Evolutionary conservation across 2,797 vertebrate genomes (phyloP).

Genomic region (Anas flavirostris): DNA sequence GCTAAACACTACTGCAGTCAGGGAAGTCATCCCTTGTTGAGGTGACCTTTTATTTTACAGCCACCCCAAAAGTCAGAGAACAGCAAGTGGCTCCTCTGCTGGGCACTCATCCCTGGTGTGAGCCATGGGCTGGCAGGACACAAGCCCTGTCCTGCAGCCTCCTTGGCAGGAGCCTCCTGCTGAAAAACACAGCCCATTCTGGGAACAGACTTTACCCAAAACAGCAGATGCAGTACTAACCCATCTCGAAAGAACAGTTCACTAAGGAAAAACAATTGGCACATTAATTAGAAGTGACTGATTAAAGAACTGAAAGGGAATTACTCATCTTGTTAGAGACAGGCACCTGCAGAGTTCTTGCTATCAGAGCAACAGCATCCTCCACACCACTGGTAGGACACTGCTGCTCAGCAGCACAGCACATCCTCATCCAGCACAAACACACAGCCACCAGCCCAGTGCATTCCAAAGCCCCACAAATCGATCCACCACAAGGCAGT

Average conservation of each 20-base stretch:
- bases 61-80: background rate
- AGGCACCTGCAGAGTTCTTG: conserved; percentile 38
- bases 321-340: conserved; percentile 55
- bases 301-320: conserved; percentile 47
- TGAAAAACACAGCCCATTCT: background rate
- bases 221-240: conserved; percentile 16
- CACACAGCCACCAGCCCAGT: background rate
- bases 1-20: background rate
- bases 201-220: background rate
- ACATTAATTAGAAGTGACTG: conserved; percentile 49
- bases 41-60: background rate
- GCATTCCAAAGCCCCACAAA: rapidly evolving
- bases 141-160: background rate
- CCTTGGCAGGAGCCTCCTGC: background rate
- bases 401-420: background rate
- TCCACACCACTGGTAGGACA: background rate
- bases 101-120: background rate
- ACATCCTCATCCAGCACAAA: background rate
- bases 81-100: background rate
- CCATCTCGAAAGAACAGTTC: conserved; percentile 38
- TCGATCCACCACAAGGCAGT: rapidly evolving
- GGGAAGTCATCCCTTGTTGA: background rate
- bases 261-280: conserved; percentile 43
- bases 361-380: background rate
- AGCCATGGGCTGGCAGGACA: background rate